These are phyloP conservation scores for Pipa parva DNA, from an alignment of 2,113 vertebrate genomes.

Conservation along the genomic window DNA sequence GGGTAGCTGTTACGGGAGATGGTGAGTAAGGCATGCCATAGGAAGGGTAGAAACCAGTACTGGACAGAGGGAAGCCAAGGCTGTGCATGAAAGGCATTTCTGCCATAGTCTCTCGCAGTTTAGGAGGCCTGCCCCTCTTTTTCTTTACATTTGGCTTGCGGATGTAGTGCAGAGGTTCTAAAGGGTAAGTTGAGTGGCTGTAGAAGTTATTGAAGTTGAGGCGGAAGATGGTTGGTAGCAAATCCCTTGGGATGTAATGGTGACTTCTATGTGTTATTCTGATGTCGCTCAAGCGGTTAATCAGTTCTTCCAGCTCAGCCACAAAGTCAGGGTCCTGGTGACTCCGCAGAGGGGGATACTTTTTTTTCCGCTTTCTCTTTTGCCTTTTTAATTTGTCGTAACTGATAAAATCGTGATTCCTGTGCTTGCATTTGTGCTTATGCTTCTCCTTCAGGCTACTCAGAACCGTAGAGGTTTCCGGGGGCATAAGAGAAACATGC, in stretches of 20 bases:
- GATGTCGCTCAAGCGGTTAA: constrained; percentile 79
- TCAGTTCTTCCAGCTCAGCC: constrained; percentile 84
- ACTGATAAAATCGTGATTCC: constrained; percentile 78
- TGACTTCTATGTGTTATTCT: constrained; percentile 83
- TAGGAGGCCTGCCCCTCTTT: constrained; percentile 84
- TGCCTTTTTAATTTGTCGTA: constrained; percentile 86
- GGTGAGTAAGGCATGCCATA: constrained; percentile 94
- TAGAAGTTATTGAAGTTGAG: constrained; percentile 82
- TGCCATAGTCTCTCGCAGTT: constrained; percentile 88
- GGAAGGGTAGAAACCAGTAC: constrained; percentile 86
- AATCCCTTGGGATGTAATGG: constrained; percentile 74
- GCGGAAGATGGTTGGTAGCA: constrained; percentile 86
- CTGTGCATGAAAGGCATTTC: constrained; percentile 95
- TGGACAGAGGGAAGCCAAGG: constrained; percentile 83
- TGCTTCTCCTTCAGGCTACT: constrained; percentile 84
- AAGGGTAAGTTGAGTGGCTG: constrained; percentile 75
- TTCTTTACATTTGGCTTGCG: constrained; percentile 79
- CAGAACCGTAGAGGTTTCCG: constrained; percentile 61
- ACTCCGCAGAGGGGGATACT: constrained; percentile 80
- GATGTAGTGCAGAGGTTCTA: constrained; percentile 85
- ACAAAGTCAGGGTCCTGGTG: constrained; percentile 90
- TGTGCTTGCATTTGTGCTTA: constrained; percentile 85
- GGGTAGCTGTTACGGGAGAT: constrained; percentile 69
- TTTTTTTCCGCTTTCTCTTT: constrained; percentile 94
- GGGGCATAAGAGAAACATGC: constrained; percentile 64